These are phyloP conservation scores for Diuraphis noxia DNA, from an alignment of 1,140 invertebrate species.

Conservation along the genomic window DNA sequence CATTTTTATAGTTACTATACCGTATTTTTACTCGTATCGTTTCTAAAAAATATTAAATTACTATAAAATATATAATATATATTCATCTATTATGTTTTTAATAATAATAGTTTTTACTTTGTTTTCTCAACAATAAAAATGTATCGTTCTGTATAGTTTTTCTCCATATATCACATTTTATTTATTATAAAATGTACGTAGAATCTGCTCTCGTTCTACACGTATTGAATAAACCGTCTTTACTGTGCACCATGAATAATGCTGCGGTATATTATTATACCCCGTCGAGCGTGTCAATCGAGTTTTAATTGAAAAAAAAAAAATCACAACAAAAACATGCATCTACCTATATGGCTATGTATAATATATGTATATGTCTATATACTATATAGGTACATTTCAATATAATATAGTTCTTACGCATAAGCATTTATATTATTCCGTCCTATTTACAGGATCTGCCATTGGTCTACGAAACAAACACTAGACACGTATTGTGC, in stretches of 20 bases:
- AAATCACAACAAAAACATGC: background rate
- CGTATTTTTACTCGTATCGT: background rate
- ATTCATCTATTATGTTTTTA: background rate
- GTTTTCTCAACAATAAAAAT: background rate
- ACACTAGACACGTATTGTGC: background rate
- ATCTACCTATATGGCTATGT: background rate
- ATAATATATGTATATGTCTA: too few species aligned
- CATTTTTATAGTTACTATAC: background rate
- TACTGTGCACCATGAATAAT: background rate
- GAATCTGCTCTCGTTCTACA: background rate
- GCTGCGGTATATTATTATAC: background rate
- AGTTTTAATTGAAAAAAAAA: slow-evolving; percentile 2
- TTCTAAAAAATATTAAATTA: background rate
- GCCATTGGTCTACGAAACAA: background rate
- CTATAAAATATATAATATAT: background rate
- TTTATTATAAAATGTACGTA: background rate
- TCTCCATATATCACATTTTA: background rate
- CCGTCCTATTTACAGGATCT: background rate
- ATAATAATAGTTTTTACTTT: background rate
- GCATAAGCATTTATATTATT: background rate
- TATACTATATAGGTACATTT: background rate
- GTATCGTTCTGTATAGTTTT: background rate
- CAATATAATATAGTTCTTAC: background rate
- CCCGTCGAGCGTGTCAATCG: background rate
- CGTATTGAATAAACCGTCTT: background rate